Base-by-base conservation (phyloP, 2,797 vertebrate genomes). In the Epinephelus coioides region DNA sequence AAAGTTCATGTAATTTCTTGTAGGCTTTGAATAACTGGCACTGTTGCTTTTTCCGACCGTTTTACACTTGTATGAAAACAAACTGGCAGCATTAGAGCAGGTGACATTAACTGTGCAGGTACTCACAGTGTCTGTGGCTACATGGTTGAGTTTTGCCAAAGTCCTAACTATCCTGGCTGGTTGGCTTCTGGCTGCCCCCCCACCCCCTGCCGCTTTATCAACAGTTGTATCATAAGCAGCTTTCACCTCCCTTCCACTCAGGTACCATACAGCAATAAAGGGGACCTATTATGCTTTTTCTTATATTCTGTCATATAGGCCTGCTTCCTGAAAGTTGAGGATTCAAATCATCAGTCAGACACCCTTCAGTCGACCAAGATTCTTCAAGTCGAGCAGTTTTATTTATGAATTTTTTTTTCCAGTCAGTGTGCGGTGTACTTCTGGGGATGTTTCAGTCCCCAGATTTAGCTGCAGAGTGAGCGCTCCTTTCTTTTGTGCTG, bases 101-200 rank as follows among this genome's bases (percentile, higher is more conserved):
- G 21, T 49, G 62, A 60, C 6, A 65, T 63, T 46, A 79, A 56
- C 62, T 65, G 46, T 71, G 69, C 54, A 30, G 68, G 27, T 56
- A 63, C 23, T 68, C 2, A 66, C 55, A 46, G 18, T 75, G 66
- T 85, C 70, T 69, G 25, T 79, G 65, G 57, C 74, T 70, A 76
- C 64, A 67, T 60, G 69, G 83, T 76, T 86, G 59, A 74, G 73
- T 83, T 76, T 49, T 78, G 60, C 55, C 57, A 50, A 79, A 81
- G 69, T 78, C 71, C 72, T 88, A 88, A 89, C 83, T 79, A 51
- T 68, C 63, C 84, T 83, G 78, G 86, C 91, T 92, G 85, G 82
- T 91, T 83, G 86, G 90, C 91, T 94, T 93, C 82, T 91, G 91
- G 91, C 91, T 92, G 90, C 66, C n/a, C 30, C 73, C 56, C 65